phyloP scores from a whole-genome alignment of 2,113 vertebrate species.

The Poeciliopsis turrubarensis region DNA sequence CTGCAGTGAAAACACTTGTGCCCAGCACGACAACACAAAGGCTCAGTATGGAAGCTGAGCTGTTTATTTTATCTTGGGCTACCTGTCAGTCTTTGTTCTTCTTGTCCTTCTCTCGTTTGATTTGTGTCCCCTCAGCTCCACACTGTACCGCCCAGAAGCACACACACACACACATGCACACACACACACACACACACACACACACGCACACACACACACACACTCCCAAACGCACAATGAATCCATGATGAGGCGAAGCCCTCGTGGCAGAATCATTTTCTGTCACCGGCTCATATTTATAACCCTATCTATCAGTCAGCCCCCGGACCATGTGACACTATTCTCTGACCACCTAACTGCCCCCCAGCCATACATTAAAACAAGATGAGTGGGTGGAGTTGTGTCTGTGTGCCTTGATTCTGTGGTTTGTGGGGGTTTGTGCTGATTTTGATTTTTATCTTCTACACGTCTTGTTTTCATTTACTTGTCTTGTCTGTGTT shows the following conservation, averaged over 20 bases:
- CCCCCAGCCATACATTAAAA: constrained; percentile 64
- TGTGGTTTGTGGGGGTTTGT: constrained; percentile 2
- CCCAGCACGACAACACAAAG: neutral
- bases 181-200: constrained; percentile 7
- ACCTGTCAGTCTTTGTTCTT: constrained; percentile 15
- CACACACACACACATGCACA: constrained; percentile 10
- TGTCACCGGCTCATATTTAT: constrained; percentile 73
- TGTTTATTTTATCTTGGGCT: constrained; percentile 10
- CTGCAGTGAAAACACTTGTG: neutral
- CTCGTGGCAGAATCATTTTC: constrained; percentile 61
- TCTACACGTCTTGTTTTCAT: neutral
- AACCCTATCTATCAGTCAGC: constrained; percentile 69
- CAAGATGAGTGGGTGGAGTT: constrained; percentile 26
- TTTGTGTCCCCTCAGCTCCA: constrained; percentile 16
- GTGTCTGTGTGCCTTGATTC: constrained; percentile 1
- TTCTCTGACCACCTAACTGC: constrained; percentile 70
- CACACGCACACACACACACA: constrained; percentile 12
- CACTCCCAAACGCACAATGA: constrained; percentile 24
- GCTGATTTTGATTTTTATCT: neutral
- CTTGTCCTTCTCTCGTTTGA: constrained; percentile 14
- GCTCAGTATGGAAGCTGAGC: neutral
- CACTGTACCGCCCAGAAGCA: neutral
- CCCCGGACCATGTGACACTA: constrained; percentile 55
- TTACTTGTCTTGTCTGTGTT: neutral
- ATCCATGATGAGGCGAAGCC: constrained; percentile 57